These are phyloP conservation scores for Agrochola lota DNA, from an alignment of 2,888 invertebrate species.

Conservation along the genomic window DNA sequence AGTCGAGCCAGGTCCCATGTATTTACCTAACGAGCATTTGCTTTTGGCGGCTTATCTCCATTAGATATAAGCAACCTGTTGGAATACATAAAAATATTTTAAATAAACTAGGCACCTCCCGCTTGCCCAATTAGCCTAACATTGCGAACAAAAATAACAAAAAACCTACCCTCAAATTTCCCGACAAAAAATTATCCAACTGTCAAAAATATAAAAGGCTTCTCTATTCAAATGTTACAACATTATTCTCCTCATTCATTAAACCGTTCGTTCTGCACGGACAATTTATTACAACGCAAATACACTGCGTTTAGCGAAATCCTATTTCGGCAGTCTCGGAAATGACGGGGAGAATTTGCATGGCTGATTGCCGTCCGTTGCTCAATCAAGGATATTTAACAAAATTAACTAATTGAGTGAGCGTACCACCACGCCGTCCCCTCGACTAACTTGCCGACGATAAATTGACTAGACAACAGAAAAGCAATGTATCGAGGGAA, in stretches of 20 bases:
- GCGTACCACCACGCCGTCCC: constrained; percentile 77
- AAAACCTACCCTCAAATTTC: constrained; percentile 8
- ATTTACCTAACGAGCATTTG: background rate
- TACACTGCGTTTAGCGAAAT: constrained; percentile 77
- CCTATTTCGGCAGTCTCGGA: constrained; percentile 78
- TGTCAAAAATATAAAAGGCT: constrained; percentile 54
- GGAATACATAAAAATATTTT: background rate
- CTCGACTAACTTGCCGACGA: constrained; percentile 71
- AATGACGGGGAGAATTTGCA: constrained; percentile 87
- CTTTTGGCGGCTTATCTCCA: background rate
- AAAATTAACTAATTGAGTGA: constrained; percentile 90
- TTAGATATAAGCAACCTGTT: background rate
- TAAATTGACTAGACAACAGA: constrained; percentile 83
- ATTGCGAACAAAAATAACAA: constrained; percentile 8
- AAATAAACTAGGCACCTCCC: background rate
- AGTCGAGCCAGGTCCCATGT: too few species aligned
- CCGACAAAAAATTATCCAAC: constrained; percentile 29
- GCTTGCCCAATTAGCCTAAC: background rate
- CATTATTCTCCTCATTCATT: constrained; percentile 66
- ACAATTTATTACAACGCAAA: constrained; percentile 72
- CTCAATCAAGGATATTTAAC: constrained; percentile 91
- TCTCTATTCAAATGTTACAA: constrained; percentile 63
- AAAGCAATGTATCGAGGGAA: constrained; percentile 82
- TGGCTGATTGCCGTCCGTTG: constrained; percentile 90
- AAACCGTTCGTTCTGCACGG: constrained; percentile 66